Evolutionary conservation across 2,888 invertebrate species (phyloP), one percentile per base, ranked within the genome.

Genomic region (Aphodius sticticus): DNA sequence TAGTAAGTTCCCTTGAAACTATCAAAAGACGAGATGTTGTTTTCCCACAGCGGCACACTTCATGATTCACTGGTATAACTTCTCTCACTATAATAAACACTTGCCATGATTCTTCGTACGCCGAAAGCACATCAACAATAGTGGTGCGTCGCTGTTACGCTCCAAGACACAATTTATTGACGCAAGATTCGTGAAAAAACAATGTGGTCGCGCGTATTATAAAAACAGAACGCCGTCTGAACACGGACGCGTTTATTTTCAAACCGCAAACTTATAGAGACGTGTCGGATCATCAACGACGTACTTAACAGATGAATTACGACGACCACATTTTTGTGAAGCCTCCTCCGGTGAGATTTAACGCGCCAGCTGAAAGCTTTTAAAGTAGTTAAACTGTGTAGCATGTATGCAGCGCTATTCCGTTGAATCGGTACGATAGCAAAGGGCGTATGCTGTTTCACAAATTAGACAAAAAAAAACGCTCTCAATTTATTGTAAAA

Each of bases 241-340:
- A 53, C 53, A 5, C 53, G 53, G 53, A 53, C 53, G 53, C 53
- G 53, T 53, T 53, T 53, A 53, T 53, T 53, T 53, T 53, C 53
- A 53, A 53, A 53, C 53, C 53, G 53, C 53, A 12, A 53, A 26
- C 9, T 53, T 53, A 53, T 53, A 53, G 53, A 9, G 53, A 53
- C 53, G 53, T 53, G 53, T 53, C 53, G 12, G 53, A 53, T 53
- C 53, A 53, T 53, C 53, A 53, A 53, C 53, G 53, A 53, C 53
- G 53, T 53, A 53, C 53, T 53, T 53, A 53, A 53, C 53, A 53
- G 53, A 53, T 53, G 53, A 53, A 53, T 53, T 53, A 53, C 53
- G 53, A 53, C 53, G 12, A 53, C 53, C 53, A 53, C 53, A 53
- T 53, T 53, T 53, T 53, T 53, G 1, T 53, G 53, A 53, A 9